Evolutionary conservation across 2,797 vertebrate genomes (phyloP).

Genomic region (Dendrocincla fuliginosa): DNA sequence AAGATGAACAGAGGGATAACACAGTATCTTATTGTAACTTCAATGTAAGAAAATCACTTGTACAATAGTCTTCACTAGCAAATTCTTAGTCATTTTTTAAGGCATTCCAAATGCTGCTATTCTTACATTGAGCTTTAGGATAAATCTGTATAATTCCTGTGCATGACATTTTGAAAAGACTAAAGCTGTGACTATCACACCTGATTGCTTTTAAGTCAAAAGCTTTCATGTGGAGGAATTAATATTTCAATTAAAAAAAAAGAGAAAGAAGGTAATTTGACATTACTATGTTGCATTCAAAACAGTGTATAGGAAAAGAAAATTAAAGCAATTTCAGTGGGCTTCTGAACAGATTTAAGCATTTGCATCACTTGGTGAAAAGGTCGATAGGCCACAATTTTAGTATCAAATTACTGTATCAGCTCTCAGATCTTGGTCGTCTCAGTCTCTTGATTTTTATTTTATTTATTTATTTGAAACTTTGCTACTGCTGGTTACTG

Average conservation of each 20-base stretch:
- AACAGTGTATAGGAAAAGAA: background rate
- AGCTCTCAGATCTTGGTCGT: background rate
- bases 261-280: background rate
- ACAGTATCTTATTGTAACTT: background rate
- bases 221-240: conserved; percentile 20
- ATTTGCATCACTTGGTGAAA: background rate
- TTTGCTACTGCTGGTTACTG: background rate
- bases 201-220: conserved; percentile 35
- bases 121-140: background rate
- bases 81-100: background rate
- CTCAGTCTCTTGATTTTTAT: background rate
- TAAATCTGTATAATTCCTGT: background rate
- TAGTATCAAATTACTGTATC: background rate
- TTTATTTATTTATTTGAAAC: background rate
- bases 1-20: background rate
- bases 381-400: background rate
- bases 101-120: background rate
- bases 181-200: conserved; percentile 17
- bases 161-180: background rate
- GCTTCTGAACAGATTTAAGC: background rate
- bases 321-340: background rate
- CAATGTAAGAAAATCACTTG: background rate
- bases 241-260: conserved; percentile 16
- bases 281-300: background rate
- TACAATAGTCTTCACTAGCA: background rate